Percentiles rank a stretch among this genome's conserved stretches.
These are phyloP conservation scores for Axis porcinus DNA, from an alignment of 2,113 vertebrate genomes.

Conservation along the genomic window DNA sequence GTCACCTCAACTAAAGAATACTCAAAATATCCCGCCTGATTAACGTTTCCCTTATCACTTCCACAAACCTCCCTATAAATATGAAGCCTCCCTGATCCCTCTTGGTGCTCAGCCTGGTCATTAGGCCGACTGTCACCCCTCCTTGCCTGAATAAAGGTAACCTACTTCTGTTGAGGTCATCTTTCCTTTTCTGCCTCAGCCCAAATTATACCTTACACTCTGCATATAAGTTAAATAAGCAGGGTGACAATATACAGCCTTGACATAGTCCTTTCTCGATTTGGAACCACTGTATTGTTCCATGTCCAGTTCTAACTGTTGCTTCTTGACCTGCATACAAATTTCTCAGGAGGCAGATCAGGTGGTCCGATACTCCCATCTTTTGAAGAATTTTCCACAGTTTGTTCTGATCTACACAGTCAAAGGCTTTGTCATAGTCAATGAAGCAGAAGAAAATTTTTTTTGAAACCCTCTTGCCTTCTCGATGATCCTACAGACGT, in stretches of 20 bases:
- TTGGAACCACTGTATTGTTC: not conserved
- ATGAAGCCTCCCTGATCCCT: too few relatives aligned
- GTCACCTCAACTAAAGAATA: too few relatives aligned
- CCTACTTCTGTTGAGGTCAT: too few relatives aligned
- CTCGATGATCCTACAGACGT: not conserved
- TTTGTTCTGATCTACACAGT: not conserved
- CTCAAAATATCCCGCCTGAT: too few relatives aligned
- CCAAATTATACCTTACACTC: too few relatives aligned
- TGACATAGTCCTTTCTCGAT: not conserved
- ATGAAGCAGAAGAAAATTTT: not conserved
- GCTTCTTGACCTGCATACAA: not conserved
- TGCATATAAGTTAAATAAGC: not conserved
- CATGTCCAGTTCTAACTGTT: not conserved
- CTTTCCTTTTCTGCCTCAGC: too few relatives aligned
- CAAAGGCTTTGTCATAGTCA: not conserved
- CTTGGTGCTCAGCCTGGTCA: too few relatives aligned
- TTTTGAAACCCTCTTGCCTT: not conserved
- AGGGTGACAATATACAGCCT: not conserved
- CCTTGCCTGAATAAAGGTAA: too few relatives aligned
- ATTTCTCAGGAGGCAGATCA: not conserved
- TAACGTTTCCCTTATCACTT: too few relatives aligned
- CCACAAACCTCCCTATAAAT: too few relatives aligned
- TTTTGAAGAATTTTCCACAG: not conserved
- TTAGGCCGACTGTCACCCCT: too few relatives aligned
- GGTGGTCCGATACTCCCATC: not conserved